Evolutionary conservation across 1,140 invertebrate species (phyloP), one percentile per base, ranked within the genome.

Genomic region (Pogonomyrmex barbatus): DNA sequence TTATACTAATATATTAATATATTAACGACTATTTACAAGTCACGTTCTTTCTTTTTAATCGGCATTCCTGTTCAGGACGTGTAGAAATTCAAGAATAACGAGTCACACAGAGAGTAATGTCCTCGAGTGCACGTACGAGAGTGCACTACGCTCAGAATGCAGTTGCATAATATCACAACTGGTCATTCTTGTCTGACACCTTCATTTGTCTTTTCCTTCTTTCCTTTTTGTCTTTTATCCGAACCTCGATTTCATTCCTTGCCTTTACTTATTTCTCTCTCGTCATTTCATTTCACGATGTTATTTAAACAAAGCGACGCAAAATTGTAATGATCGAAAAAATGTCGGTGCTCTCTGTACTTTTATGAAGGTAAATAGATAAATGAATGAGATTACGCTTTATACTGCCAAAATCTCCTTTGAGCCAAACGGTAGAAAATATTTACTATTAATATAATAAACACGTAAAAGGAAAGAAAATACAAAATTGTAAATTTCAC

Each of bases 101-200:
- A 90, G 30, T 78, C 58, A 45, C 30, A 76, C 68, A 79, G 88
- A 82, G 89, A 86, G 90, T 91, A 91, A 91, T 87, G 90, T 91
- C 88, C 89, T 91, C 89, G 86, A 87, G 84, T 91, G 86, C 90
- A 89, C 78, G 73, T 87, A 87, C 54, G 65, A 85, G 70, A 71
- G 73, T 85, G 85, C 84, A 76, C 84, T 63, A 60, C 82, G 85
- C 65, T 85, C 75, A 89, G 90, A 91, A 91, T 91, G 90, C 87
- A 83, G 88, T 91, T 91, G 90, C 90, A 89, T 91, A 91, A 91
- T 84, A 77, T 54, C 54, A 54, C 87, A 14, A 58, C 62, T 42
- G 47, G 62, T 70, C 70, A 67, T 17, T 39, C 54, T 45, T 65
- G 73, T 77, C 58, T 36, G 70, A 77, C 30, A 63, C 36, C 56